A percentile compares a stretch with the other conserved stretches of the same genome.
Evolutionary conservation across 2,888 invertebrate genomes (phyloP).

Genomic region (Tachina grossa): DNA sequence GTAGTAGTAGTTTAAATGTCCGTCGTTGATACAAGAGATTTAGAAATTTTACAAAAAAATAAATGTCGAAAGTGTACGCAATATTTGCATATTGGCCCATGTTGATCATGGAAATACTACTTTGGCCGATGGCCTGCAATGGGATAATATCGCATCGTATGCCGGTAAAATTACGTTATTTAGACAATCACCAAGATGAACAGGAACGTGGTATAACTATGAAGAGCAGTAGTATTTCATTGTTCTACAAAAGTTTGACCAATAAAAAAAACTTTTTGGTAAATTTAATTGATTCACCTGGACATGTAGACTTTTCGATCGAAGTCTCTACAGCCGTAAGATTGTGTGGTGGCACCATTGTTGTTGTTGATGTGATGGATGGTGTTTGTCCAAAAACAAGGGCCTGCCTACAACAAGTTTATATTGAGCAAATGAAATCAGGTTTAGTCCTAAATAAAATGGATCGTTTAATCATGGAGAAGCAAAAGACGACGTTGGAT

Average conservation of each 20-base stretch:
- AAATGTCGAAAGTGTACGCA: conserved; percentile 89
- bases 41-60: conserved; percentile 87
- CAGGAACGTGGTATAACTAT: conserved; percentile 99
- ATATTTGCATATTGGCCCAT: conserved; percentile 98
- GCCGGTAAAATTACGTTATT: conserved; percentile 94
- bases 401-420: conserved; percentile 94
- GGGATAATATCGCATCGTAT: conserved; percentile 95
- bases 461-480: conserved; percentile 94
- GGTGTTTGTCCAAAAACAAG: conserved; percentile 98
- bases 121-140: conserved; percentile 97
- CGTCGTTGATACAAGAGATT: conserved; percentile 75
- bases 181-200: conserved; percentile 98
- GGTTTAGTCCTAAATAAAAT: conserved; percentile 97
- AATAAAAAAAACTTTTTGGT: conserved; percentile 86
- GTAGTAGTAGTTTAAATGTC: conserved; percentile 77
- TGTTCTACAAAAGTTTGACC: conserved; percentile 86
- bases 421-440: conserved; percentile 93
- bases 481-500: conserved; percentile 92
- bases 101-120: conserved; percentile 99
- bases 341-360: conserved; percentile 97
- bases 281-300: conserved; percentile 99
- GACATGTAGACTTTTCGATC: conserved; percentile 98
- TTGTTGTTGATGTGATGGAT: conserved; percentile 97
- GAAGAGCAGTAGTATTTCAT: conserved; percentile 97
- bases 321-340: conserved; percentile 98